Percentiles rank a stretch among this genome's conserved stretches.
These are phyloP conservation scores for Pelobates fuscus DNA, from an alignment of 2,113 vertebrate species.

Conservation along the genomic window DNA sequence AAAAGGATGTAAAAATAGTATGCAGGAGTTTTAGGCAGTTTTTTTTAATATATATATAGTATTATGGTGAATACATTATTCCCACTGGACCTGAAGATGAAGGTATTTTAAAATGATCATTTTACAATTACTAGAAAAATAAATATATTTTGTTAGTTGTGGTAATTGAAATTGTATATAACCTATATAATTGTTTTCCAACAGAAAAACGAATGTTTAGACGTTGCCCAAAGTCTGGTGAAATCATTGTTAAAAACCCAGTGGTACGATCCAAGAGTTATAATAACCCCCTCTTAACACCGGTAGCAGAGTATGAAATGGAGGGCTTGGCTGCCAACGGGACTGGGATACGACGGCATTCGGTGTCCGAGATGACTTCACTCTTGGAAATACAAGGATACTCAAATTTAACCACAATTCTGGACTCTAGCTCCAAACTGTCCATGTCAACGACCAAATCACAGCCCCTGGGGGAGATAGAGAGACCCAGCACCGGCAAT, in stretches of 20 bases:
- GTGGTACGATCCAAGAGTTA: conserved; percentile 94
- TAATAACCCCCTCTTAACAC: conserved; percentile 89
- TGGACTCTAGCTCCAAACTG: conserved; percentile 62
- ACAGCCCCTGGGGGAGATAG: conserved; percentile 44
- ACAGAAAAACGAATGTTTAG: conserved; percentile 82
- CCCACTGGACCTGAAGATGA: no score
- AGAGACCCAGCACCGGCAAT: conserved; percentile 25
- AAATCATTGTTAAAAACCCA: conserved; percentile 76
- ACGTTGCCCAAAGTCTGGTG: conserved; percentile 68
- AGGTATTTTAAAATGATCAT: no score
- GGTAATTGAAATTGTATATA: no score
- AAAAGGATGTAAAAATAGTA: no score
- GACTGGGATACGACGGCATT: conserved; percentile 80
- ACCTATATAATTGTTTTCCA: conserved; percentile 4
- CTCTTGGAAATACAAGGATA: conserved; percentile 79
- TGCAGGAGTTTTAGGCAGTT: no score
- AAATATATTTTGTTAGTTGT: no score
- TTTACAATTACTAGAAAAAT: no score
- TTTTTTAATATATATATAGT: no score
- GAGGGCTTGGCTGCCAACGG: conserved; percentile 66
- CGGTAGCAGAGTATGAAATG: conserved; percentile 81
- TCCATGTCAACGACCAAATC: conserved; percentile 51
- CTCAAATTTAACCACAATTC: conserved; percentile 61
- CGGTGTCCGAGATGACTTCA: conserved; percentile 88
- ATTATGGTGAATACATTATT: no score